These are phyloP conservation scores for Drosophila recens DNA, from an alignment of 2,888 invertebrate species.

Conservation along the genomic window DNA sequence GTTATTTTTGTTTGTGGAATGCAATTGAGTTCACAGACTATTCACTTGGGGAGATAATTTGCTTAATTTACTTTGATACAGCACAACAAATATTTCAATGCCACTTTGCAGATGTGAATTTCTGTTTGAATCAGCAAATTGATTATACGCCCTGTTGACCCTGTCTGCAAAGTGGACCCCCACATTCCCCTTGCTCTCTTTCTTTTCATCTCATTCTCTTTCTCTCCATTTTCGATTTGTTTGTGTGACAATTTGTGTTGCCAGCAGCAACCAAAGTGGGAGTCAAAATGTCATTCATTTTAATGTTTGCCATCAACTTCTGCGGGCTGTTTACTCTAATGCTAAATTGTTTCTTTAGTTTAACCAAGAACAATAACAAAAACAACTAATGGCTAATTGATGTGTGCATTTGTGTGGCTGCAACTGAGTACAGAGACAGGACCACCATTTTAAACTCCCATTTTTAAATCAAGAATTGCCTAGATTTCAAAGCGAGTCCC, in stretches of 20 bases:
- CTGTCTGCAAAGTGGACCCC: neutral
- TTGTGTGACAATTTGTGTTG: slow-evolving; percentile 49
- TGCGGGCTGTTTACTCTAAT: slow-evolving; percentile 45
- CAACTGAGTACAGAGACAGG: neutral
- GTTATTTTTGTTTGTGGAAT: slow-evolving; percentile 15
- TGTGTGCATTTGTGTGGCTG: slow-evolving; percentile 26
- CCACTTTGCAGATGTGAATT: slow-evolving; percentile 6
- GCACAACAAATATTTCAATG: slow-evolving; percentile 9
- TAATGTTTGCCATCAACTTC: slow-evolving; percentile 41
- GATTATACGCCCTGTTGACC: slow-evolving; percentile 15
- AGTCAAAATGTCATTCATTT: slow-evolving; percentile 26
- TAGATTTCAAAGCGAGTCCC: slow-evolving; percentile 13
- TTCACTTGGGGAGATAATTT: slow-evolving; percentile 7
- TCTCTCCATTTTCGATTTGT: neutral
- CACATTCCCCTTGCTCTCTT: neutral
- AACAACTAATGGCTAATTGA: slow-evolving; percentile 34
- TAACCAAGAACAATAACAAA: slow-evolving; percentile 2
- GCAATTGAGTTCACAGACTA: slow-evolving; percentile 14
- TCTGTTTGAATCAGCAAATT: slow-evolving; percentile 13
- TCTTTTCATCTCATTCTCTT: neutral
- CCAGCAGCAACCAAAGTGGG: slow-evolving; percentile 23
- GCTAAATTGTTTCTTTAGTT: slow-evolving; percentile 24
- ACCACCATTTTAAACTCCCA: slow-evolving; percentile 1
- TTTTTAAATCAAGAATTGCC: slow-evolving; percentile 15
- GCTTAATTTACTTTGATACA: slow-evolving; percentile 23